These are phyloP conservation scores for Lophura nycthemera DNA, from an alignment of 2,113 vertebrate species.

Conservation along the genomic window DNA sequence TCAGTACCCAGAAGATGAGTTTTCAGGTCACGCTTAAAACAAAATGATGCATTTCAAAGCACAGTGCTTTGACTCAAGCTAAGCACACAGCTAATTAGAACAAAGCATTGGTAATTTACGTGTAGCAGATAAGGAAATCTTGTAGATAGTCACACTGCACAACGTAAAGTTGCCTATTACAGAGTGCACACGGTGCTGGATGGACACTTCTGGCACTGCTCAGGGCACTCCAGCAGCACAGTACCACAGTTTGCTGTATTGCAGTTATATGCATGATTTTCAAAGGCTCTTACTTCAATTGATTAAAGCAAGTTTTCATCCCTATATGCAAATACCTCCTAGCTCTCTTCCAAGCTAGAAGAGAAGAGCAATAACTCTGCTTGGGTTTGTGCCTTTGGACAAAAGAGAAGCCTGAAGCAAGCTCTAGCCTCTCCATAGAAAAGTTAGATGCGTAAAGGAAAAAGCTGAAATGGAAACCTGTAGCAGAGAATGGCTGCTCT, in stretches of 20 bases:
- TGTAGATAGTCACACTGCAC: background rate
- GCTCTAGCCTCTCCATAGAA: background rate
- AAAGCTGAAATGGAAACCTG: background rate
- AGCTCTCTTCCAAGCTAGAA: background rate
- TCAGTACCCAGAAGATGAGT: rapidly evolving
- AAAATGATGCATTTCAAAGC: background rate
- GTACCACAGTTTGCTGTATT: background rate
- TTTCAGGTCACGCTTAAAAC: background rate
- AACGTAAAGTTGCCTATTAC: background rate
- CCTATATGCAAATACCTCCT: background rate
- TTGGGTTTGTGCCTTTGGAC: background rate
- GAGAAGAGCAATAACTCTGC: background rate
- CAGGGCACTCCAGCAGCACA: background rate
- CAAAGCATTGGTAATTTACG: background rate
- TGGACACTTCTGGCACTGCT: background rate
- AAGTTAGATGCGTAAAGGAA: background rate
- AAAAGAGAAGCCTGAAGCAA: background rate
- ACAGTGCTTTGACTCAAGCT: background rate
- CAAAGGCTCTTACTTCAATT: background rate
- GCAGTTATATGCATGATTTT: background rate
- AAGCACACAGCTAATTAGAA: background rate
- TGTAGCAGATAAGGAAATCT: background rate
- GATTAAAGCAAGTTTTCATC: background rate
- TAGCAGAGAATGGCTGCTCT: background rate
- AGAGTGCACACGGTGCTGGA: background rate